Percentiles rank a stretch among this genome's conserved stretches.
Conservation (phyloP, 2,797 vertebrate genomes). For the Peromyscus attwateri region DNA sequence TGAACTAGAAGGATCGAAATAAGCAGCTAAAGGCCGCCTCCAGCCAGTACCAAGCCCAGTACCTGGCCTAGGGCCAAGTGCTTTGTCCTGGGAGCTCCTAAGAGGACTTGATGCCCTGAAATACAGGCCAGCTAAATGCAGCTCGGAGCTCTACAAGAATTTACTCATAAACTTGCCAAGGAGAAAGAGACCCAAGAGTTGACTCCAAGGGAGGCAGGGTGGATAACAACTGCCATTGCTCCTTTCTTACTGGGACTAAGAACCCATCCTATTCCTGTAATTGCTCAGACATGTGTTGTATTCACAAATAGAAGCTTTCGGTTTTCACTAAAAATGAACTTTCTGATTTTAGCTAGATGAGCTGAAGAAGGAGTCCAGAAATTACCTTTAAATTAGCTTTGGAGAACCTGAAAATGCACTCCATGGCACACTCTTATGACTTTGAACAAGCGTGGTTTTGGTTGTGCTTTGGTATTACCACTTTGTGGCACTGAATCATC, state of each 20-base stretch:
- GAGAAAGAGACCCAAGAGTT: not conserved
- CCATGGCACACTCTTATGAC: not conserved
- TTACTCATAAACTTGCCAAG: not conserved
- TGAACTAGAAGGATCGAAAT: not conserved
- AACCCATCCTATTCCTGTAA: not conserved
- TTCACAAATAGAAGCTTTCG: not conserved
- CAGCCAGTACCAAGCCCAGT: not conserved
- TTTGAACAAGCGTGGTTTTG: not conserved
- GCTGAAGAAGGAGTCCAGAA: not conserved
- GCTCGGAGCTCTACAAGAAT: not conserved
- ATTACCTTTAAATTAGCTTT: constrained; percentile 1
- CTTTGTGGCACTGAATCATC: not conserved
- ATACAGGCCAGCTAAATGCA: not conserved
- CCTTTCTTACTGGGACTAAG: not conserved
- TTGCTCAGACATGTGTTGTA: not conserved
- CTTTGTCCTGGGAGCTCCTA: not conserved
- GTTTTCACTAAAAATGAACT: constrained; percentile 60
- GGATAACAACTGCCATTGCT: not conserved
- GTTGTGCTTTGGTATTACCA: not conserved
- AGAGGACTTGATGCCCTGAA: not conserved
- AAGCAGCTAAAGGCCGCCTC: not conserved
- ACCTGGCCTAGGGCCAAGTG: not conserved
- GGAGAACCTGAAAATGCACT: not conserved
- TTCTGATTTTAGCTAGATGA: constrained; percentile 18
- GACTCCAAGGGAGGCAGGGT: not conserved